Percentiles rank a stretch among this genome's conserved stretches.
Evolutionary conservation across 2,113 vertebrate species (phyloP).

Genomic region (Progne subis): DNA sequence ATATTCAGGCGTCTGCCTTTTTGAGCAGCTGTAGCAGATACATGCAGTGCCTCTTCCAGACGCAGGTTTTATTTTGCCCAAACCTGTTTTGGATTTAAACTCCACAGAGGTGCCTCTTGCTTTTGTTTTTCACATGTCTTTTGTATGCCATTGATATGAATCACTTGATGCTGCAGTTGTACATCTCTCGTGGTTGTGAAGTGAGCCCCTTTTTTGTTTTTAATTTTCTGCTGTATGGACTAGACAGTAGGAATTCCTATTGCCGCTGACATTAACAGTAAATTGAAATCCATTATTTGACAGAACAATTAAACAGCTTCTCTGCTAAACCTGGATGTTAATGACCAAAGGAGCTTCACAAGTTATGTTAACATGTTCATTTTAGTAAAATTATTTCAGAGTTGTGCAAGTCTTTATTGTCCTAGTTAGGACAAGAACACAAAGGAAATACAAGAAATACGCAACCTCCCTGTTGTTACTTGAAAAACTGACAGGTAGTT

Average conservation of each 20-base stretch:
- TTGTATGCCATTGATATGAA: neutral
- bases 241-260: neutral
- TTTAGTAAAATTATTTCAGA: neutral
- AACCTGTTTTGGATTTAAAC: neutral
- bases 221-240: neutral
- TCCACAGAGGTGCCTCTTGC: neutral
- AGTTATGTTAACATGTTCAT: neutral
- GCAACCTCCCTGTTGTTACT: neutral
- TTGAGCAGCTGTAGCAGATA: neutral
- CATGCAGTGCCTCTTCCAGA: neutral
- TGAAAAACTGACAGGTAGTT: neutral
- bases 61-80: neutral
- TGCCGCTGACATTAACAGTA: neutral
- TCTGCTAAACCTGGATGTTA: neutral
- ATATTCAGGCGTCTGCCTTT: conserved; percentile 9
- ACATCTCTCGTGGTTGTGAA: neutral
- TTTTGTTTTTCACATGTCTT: neutral
- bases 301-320: neutral
- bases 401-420: neutral
- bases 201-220: neutral
- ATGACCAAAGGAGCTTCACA: neutral
- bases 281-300: neutral
- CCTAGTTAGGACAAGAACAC: neutral
- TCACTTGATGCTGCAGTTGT: neutral
- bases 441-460: neutral